Conservation (phyloP, 2,888 invertebrate genomes). For the Agonopterix heracliana region DNA sequence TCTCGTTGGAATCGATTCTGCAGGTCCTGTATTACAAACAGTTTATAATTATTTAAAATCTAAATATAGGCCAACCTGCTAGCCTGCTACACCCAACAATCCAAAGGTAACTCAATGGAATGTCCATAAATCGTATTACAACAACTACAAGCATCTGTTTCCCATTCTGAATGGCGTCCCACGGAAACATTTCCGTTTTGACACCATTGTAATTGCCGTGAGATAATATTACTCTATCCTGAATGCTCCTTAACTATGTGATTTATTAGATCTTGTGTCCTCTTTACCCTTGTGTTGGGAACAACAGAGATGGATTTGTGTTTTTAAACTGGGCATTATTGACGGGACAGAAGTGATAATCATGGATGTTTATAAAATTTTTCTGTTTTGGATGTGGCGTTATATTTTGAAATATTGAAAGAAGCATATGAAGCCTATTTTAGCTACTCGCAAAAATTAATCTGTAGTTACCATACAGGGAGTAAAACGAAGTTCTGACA, state of each 20-base stretch:
- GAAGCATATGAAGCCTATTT: too few species aligned
- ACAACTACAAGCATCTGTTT: conserved; percentile 20
- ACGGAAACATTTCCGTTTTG: conserved; percentile 61
- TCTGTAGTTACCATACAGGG: too few species aligned
- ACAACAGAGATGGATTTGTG: conserved; percentile 20
- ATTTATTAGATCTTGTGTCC: conserved; percentile 32
- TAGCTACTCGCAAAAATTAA: too few species aligned
- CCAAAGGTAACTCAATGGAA: too few species aligned
- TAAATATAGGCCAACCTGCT: too few species aligned
- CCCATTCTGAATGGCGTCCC: conserved; percentile 28
- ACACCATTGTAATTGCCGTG: conserved; percentile 60
- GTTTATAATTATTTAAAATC: too few species aligned
- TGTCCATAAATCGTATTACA: too few species aligned
- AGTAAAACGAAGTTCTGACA: too few species aligned
- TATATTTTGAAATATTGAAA: background rate
- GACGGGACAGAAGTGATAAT: conserved; percentile 21
- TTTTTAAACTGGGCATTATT: conserved; percentile 22
- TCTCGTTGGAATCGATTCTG: too few species aligned
- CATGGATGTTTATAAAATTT: background rate
- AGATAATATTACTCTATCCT: conserved; percentile 35
- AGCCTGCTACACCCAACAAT: too few species aligned
- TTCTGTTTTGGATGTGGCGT: background rate
- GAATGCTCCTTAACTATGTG: conserved; percentile 32
- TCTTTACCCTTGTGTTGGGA: conserved; percentile 16
- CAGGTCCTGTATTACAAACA: too few species aligned